These are phyloP conservation scores for Rhabdomys pumilio DNA, from an alignment of 2,797 vertebrate species.

Conservation along the genomic window DNA sequence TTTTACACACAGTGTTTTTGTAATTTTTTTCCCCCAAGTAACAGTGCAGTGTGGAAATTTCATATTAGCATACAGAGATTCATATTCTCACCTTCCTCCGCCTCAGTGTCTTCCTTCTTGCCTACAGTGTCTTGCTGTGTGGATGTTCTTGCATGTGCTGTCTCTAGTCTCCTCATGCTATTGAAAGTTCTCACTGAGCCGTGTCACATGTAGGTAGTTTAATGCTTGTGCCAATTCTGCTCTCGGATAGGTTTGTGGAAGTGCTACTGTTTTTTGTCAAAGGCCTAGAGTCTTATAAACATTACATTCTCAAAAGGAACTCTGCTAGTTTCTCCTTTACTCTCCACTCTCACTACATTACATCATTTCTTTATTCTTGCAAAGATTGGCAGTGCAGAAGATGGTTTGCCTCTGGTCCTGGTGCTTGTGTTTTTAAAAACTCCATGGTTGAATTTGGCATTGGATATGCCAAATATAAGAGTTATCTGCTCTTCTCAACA, in stretches of 20 bases:
- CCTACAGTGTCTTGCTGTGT: not conserved
- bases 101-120: not conserved
- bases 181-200: not conserved
- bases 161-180: not conserved
- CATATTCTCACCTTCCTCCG: not conserved
- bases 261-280: not conserved
- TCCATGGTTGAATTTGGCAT: not conserved
- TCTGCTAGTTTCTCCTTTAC: not conserved
- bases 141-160: not conserved
- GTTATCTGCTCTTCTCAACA: no score
- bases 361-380: not conserved
- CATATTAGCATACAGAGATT: not conserved
- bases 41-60: not conserved
- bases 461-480: not conserved
- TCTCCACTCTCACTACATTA: not conserved
- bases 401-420: not conserved
- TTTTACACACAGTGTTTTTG: not conserved
- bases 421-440: not conserved
- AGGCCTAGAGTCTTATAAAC: not conserved
- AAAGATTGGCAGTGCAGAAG: not conserved
- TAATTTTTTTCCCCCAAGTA: not conserved
- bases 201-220: not conserved
- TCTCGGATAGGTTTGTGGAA: not conserved
- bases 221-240: not conserved
- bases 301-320: not conserved